A percentile compares a stretch with the other conserved stretches of the same genome.
phyloP scores from a whole-genome alignment of 1,140 invertebrate species.

The Panagrolaimus sp. region DNA sequence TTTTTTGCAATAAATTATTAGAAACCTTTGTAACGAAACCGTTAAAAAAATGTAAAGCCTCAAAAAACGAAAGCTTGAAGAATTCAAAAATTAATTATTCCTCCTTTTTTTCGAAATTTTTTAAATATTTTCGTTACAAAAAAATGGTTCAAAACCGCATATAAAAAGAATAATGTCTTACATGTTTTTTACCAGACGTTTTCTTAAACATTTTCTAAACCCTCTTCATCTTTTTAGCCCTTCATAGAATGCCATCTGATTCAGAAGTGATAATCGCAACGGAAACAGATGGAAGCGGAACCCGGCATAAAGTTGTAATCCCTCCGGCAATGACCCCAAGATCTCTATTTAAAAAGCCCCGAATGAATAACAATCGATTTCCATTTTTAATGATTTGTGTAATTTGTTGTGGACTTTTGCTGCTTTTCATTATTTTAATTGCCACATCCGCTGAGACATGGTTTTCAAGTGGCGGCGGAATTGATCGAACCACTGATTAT shows the following conservation, averaged over 20 bases:
- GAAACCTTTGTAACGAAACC: too few relatives aligned
- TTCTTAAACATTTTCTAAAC: too few relatives aligned
- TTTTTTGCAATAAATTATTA: too few relatives aligned
- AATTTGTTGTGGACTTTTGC: slow-evolving; percentile 25
- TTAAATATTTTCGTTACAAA: too few relatives aligned
- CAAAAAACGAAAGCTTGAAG: too few relatives aligned
- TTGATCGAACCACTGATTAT: too few relatives aligned
- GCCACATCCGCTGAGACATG: slow-evolving; percentile 36
- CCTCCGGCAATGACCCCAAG: slow-evolving; percentile 13
- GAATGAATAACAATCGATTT: not conserved
- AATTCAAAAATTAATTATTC: too few relatives aligned
- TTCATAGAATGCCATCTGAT: slow-evolving; percentile 29
- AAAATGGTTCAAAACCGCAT: too few relatives aligned
- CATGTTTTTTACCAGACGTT: too few relatives aligned
- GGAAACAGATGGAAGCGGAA: slow-evolving; percentile 23
- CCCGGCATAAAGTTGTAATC: slow-evolving; percentile 28
- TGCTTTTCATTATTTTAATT: slow-evolving; percentile 31
- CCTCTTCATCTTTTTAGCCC: not conserved
- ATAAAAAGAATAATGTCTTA: too few relatives aligned
- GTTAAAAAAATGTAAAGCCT: too few relatives aligned
- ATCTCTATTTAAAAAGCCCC: slow-evolving; percentile 25
- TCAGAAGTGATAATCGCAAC: slow-evolving; percentile 31
- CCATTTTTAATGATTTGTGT: slow-evolving; percentile 13
- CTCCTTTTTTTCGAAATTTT: too few relatives aligned
- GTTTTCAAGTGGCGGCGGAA: slow-evolving; percentile 1